Evolutionary conservation across 2,113 vertebrate species (phyloP), one percentile per base, ranked within the genome.

Genomic region (Trematomus loennbergii): DNA sequence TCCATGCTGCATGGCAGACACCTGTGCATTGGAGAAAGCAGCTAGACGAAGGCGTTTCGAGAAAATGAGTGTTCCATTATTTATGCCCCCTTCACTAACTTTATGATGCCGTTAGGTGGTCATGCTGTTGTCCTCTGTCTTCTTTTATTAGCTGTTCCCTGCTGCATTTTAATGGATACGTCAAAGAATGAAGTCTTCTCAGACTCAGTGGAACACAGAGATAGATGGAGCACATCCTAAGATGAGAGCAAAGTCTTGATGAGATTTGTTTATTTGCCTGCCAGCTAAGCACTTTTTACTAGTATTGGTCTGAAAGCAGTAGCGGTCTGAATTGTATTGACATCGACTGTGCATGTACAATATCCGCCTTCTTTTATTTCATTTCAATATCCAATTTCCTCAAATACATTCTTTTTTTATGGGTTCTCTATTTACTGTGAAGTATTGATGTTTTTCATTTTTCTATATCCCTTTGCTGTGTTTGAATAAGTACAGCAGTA

Each of bases 11-110:
- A 46, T 2, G 49, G 50, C 68, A 83, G 77, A 82, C 81, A 61
- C 55, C 53, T 59, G 61, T 17, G 73, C 68, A 13, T 68, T 29
- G 70, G 53, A 75, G 46, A 84, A 63, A 74, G 72, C 72, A 81
- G 76, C 78, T 62, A 45, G 58, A 88, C 76, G 49, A 78, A 54
- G 74, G 62, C 50, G 10, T 76, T 85, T 82, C 10, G 54, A 90
- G 78, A 89, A 91, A 90, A 89, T 88, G 85, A 89, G 73, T 78
- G 66, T 85, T 91, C 65, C 89, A 91, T 94, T 93, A 93, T 94
- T 93, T 91, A 93, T 94, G 86, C 67, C 84, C 81, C 72, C 61
- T 48, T 85, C 85, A 80, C 85, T 87, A 79, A 89, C 87, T 93
- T 92, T 93, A 92, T 93, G 86, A 91, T 86, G 90, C 82, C 12